Evolutionary conservation across 2,113 vertebrate species (phyloP).

Genomic region (Catharus bicknelli): DNA sequence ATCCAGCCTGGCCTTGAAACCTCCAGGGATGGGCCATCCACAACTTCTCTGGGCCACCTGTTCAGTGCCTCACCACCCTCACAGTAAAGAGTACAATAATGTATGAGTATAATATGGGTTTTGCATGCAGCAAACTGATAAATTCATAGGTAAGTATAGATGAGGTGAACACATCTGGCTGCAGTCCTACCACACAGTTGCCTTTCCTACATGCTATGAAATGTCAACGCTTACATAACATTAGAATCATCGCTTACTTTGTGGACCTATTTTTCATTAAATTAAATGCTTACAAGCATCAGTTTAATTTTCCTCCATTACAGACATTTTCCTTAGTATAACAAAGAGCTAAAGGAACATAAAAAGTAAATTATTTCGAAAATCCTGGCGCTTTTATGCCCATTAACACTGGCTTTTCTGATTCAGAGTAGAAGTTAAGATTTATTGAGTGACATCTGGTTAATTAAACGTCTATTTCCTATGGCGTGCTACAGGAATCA

Average conservation of each 20-base stretch:
- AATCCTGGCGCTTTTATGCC: neutral
- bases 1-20: neutral
- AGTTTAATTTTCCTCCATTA: conserved; percentile 32
- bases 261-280: neutral
- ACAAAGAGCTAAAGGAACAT: conserved; percentile 24
- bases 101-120: neutral
- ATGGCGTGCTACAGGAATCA: conserved; percentile 61
- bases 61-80: neutral
- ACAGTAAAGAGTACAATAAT: neutral
- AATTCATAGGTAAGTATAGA: neutral
- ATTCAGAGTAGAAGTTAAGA: conserved; percentile 67
- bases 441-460: conserved; percentile 77
- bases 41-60: neutral
- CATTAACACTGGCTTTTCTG: conserved; percentile 45
- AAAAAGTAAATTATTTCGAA: conserved; percentile 47
- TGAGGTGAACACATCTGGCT: neutral
- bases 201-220: neutral
- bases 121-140: neutral
- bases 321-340: neutral
- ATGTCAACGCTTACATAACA: neutral
- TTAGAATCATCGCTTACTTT: neutral
- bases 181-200: neutral
- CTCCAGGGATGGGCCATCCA: neutral
- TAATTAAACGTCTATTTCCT: conserved; percentile 78
- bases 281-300: conserved; percentile 29